phyloP scores from a whole-genome alignment of 2,888 invertebrate genomes.

The Eucriotettix oculatus region DNA sequence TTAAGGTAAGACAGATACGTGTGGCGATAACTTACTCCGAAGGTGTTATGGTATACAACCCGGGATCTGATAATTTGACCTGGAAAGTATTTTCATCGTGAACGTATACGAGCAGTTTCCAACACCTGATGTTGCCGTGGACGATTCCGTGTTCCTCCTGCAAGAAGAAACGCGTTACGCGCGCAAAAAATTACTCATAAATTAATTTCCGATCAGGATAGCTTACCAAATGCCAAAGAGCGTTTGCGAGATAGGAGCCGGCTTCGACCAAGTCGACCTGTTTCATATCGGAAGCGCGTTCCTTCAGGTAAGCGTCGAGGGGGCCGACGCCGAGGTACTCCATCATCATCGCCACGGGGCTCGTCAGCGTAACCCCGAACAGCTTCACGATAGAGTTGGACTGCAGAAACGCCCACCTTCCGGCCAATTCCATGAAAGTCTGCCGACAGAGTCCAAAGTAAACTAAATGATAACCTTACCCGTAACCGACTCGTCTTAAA shows the following conservation, averaged over 20 bases:
- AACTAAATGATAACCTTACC: no score
- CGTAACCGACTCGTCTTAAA: no score
- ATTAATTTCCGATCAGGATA: no score
- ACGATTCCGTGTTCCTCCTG: slow-evolving; percentile 62
- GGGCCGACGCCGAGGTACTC: slow-evolving; percentile 67
- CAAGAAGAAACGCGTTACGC: no score
- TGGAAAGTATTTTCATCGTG: slow-evolving; percentile 50
- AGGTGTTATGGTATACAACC: slow-evolving; percentile 43
- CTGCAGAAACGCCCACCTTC: slow-evolving; percentile 62
- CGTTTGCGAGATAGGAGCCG: slow-evolving; percentile 62
- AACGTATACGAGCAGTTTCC: slow-evolving; percentile 60
- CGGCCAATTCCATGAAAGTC: slow-evolving; percentile 62
- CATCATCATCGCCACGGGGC: slow-evolving; percentile 63
- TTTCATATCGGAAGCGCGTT: slow-evolving; percentile 20
- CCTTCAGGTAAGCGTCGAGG: slow-evolving; percentile 51
- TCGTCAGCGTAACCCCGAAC: slow-evolving; percentile 59
- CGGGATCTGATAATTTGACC: slow-evolving; percentile 73
- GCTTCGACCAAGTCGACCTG: slow-evolving; percentile 63
- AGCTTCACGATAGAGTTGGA: slow-evolving; percentile 60
- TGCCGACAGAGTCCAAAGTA: no score
- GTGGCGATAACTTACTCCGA: slow-evolving; percentile 49
- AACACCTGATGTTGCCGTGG: slow-evolving; percentile 72
- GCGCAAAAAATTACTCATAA: no score
- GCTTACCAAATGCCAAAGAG: slow-evolving; percentile 66
- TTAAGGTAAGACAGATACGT: no score